Percentiles rank a stretch among this genome's conserved stretches.
Conservation (phyloP, 2,888 invertebrate genomes). For the Diplazon laetatorius region DNA sequence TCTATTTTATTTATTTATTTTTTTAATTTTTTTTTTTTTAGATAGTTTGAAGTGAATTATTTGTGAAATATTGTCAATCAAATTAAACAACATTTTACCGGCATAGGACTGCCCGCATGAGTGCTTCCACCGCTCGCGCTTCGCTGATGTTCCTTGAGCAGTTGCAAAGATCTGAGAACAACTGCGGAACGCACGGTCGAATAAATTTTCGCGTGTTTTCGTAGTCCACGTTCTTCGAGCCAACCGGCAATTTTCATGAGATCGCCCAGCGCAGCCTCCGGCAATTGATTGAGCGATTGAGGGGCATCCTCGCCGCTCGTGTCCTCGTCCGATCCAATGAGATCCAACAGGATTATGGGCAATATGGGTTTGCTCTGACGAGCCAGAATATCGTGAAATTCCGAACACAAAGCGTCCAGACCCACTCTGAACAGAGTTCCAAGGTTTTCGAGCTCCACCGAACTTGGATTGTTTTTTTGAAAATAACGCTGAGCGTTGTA, state of each 20-base stretch:
- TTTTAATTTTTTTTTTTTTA: too few relatives aligned
- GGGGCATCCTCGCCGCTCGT: slow-evolving; percentile 85
- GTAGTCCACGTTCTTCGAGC: slow-evolving; percentile 90
- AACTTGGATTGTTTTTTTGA: slow-evolving; percentile 95
- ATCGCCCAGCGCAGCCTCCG: slow-evolving; percentile 88
- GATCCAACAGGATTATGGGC: slow-evolving; percentile 93
- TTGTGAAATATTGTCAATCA: too few relatives aligned
- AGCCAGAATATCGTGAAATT: slow-evolving; percentile 93
- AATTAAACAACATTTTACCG: slow-evolving; percentile 86
- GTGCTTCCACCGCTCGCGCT: slow-evolving; percentile 90
- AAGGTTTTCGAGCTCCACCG: slow-evolving; percentile 96
- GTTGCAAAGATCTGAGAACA: slow-evolving; percentile 89
- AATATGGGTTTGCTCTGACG: slow-evolving; percentile 94
- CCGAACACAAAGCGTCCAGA: slow-evolving; percentile 92
- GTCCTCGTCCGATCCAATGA: slow-evolving; percentile 94
- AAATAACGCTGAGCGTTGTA: slow-evolving; percentile 95
- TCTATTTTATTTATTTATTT: too few relatives aligned
- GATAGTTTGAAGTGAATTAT: too few relatives aligned
- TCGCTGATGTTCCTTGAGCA: slow-evolving; percentile 91
- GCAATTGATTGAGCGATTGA: slow-evolving; percentile 86
- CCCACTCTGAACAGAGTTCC: slow-evolving; percentile 91
- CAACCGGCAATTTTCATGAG: slow-evolving; percentile 92
- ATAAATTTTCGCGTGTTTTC: slow-evolving; percentile 90
- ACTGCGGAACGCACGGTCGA: slow-evolving; percentile 90
- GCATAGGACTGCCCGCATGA: slow-evolving; percentile 85